These are phyloP conservation scores for Poeciliopsis occidentalis DNA, from an alignment of 2,113 vertebrate genomes.

Conservation along the genomic window DNA sequence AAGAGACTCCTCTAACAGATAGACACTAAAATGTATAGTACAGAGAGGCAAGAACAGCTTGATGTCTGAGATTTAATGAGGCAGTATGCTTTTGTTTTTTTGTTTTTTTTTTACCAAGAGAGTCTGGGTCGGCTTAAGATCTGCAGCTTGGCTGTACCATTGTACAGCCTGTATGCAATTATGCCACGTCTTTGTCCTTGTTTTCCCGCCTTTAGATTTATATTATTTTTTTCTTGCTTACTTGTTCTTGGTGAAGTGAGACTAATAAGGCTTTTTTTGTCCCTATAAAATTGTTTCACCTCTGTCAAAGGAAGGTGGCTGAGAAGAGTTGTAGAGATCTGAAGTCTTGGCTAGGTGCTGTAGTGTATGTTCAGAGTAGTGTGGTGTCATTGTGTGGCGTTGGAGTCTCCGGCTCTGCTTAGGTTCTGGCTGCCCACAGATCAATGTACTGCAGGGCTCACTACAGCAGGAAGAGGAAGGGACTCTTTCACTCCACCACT, in stretches of 20 bases:
- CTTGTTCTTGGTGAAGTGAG: conserved; percentile 47
- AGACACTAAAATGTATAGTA: conserved; percentile 66
- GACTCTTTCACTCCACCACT: conserved; percentile 73
- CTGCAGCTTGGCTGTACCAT: conserved; percentile 91
- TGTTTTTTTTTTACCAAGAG: conserved; percentile 88
- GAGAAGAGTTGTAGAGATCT: conserved; percentile 46
- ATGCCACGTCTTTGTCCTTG: conserved; percentile 87
- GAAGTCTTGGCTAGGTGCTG: conserved; percentile 54
- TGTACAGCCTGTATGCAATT: conserved; percentile 94
- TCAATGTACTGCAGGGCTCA: conserved; percentile 72
- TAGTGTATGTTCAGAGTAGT: conserved; percentile 32
- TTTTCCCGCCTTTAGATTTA: conserved; percentile 47
- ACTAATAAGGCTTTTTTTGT: conserved; percentile 28
- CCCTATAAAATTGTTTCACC: conserved; percentile 47
- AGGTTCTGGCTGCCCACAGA: conserved; percentile 64
- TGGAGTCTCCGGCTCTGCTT: conserved; percentile 43
- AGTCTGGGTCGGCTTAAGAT: conserved; percentile 89
- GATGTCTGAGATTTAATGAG: conserved; percentile 92
- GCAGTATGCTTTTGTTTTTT: conserved; percentile 89
- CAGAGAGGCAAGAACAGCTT: conserved; percentile 68
- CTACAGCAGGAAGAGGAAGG: conserved; percentile 67
- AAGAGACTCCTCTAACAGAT: conserved; percentile 72
- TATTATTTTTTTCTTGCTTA: conserved; percentile 28
- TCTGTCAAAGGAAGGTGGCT: conserved; percentile 61
- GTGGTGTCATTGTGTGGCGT: conserved; percentile 36